phyloP scores from a whole-genome alignment of 2,888 invertebrate species.

The Tortricodes alternella region DNA sequence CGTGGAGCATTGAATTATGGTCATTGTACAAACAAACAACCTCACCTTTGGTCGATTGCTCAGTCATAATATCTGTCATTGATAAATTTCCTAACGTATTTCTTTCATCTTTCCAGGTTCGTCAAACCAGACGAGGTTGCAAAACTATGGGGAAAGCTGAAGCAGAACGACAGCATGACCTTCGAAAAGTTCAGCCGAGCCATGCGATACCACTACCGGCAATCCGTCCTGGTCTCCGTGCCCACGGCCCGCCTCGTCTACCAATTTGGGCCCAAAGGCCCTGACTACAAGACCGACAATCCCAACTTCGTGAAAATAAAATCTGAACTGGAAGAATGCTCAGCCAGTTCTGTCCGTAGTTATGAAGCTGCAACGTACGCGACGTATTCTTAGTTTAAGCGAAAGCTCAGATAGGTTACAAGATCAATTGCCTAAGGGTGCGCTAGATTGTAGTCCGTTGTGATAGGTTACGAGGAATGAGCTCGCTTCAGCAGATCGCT shows the following conservation, averaged over 20 bases:
- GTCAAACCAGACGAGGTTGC: slow-evolving; percentile 94
- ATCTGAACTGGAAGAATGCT: slow-evolving; percentile 55
- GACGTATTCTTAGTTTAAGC: background rate
- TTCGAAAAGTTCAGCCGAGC: slow-evolving; percentile 96
- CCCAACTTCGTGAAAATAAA: slow-evolving; percentile 78
- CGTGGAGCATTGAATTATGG: no score
- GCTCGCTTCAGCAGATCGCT: background rate
- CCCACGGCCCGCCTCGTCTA: slow-evolving; percentile 90
- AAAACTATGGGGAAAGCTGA: slow-evolving; percentile 92
- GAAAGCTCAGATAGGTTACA: background rate
- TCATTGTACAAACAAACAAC: no score
- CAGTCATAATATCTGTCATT: no score
- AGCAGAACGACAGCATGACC: slow-evolving; percentile 94
- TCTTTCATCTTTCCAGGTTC: slow-evolving; percentile 80
- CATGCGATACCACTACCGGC: slow-evolving; percentile 93
- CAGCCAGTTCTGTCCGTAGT: slow-evolving; percentile 40
- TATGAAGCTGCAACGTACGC: background rate
- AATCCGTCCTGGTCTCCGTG: slow-evolving; percentile 88
- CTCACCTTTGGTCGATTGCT: no score
- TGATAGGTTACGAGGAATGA: slow-evolving; percentile 20
- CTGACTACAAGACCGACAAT: slow-evolving; percentile 87
- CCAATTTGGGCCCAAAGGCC: slow-evolving; percentile 91
- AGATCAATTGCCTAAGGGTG: slow-evolving; percentile 8
- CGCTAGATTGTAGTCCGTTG: slow-evolving; percentile 26
- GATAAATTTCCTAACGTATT: background rate